Base-by-base conservation (phyloP, 2,888 invertebrate genomes). In the Agrochola circellaris region DNA sequence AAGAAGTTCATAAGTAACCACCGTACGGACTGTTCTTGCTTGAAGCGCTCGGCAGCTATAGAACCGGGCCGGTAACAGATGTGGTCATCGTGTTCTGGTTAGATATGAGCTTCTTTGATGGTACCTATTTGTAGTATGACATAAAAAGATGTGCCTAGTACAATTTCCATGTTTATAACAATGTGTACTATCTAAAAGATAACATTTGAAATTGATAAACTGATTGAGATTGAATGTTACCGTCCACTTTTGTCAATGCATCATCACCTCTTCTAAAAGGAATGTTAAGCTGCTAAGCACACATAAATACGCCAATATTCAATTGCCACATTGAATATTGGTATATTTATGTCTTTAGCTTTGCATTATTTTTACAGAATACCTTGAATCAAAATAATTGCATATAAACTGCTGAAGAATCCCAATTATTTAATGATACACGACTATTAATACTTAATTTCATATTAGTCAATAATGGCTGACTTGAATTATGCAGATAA, bases 141-240 rank as follows among this genome's bases (percentile, higher is more conserved):
- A 13, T 3, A 13, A 34, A 51, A 48, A 51, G 30, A 34, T 45
- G 9, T 62, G 26, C 30, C 62, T 48, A 13, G 1, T 38, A 51
- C 30, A 13, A 58, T 20, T 70, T 71, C 6, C 23, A 34, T 48
- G n/a, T 60, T 54, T 38, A 30, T 45, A 20, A 20, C 38, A 70
- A n/a, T 38, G 20, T 56, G 23, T 54, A 60, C n/a, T 65, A 79
- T 68, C 77, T 23, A 15, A 38, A 54, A 38, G 42, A 73, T 66
- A 54, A 66, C 54, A 45, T 30, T 65, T 48, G n/a, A 66, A 7
- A 61, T 48, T 61, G 54, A 79, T 79, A 56, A 61, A 67, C 38
- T 30, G 30, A 78, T 54, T 15, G n/a, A 42, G 30, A 78, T 54
- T 15, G n/a, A 42, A 26, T 45, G 4, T 56, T 62, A 56, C 20